These are phyloP conservation scores for Escarpia spicata DNA, from an alignment of 2,888 invertebrate genomes.

Conservation along the genomic window DNA sequence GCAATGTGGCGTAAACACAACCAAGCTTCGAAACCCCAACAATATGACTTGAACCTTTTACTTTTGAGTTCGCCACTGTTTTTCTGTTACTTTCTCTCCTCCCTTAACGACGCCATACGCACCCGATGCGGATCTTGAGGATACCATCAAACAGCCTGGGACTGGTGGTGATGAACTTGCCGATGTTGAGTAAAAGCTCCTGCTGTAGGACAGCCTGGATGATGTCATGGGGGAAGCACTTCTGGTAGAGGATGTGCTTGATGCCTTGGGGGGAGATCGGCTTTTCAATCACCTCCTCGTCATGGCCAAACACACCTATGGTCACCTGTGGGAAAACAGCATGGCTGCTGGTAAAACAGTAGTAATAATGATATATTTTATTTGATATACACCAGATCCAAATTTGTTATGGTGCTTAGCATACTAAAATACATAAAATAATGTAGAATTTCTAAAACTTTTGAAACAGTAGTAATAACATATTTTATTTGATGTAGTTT, in stretches of 20 bases:
- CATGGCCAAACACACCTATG: conserved; percentile 91
- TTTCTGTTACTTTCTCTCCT: too few species aligned
- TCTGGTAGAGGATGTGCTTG: conserved; percentile 84
- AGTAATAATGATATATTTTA: too few species aligned
- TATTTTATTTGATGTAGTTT: too few species aligned
- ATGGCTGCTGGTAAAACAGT: neutral
- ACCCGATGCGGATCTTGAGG: conserved; percentile 80
- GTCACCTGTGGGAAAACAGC: conserved; percentile 72
- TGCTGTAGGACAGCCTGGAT: conserved; percentile 92
- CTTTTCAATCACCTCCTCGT: conserved; percentile 91
- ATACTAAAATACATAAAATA: too few species aligned
- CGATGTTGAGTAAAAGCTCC: conserved; percentile 93
- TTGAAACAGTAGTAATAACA: too few species aligned
- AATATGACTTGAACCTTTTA: too few species aligned
- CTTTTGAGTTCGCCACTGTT: too few species aligned
- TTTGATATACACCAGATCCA: too few species aligned
- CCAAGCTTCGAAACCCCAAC: too few species aligned
- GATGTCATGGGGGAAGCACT: conserved; percentile 77
- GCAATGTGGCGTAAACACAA: too few species aligned
- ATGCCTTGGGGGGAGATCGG: conserved; percentile 97
- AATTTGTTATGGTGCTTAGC: too few species aligned
- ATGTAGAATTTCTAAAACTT: too few species aligned
- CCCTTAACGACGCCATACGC: neutral
- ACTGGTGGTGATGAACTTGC: conserved; percentile 89
- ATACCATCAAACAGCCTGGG: conserved; percentile 96